Conservation (phyloP, 2,888 invertebrate species). For the Mechanitis mazaeus region DNA sequence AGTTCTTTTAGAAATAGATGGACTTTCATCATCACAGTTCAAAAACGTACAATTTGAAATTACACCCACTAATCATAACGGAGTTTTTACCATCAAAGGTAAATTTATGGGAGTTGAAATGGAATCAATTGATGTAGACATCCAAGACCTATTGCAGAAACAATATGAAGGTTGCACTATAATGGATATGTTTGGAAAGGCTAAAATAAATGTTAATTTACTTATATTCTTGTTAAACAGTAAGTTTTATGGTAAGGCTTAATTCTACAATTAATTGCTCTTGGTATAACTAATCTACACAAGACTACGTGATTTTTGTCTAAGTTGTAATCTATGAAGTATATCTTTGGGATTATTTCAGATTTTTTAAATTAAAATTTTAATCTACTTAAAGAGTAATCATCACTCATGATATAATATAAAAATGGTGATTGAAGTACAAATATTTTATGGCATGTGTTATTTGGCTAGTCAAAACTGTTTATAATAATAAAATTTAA, state of each 20-base stretch:
- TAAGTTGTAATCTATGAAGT: too few relatives aligned
- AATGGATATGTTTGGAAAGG: conserved; percentile 87
- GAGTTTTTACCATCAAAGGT: conserved; percentile 82
- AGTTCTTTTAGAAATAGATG: conserved; percentile 82
- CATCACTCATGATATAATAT: too few relatives aligned
- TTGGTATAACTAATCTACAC: background rate
- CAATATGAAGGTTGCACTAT: conserved; percentile 86
- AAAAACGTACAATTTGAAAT: conserved; percentile 87
- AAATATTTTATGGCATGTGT: too few relatives aligned
- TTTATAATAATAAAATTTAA: too few relatives aligned
- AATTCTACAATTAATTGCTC: background rate
- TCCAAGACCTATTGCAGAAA: conserved; percentile 83
- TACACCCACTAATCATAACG: conserved; percentile 79
- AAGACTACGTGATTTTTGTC: background rate
- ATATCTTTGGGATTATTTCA: too few relatives aligned
- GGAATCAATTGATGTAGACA: conserved; percentile 83
- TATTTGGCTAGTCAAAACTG: too few relatives aligned
- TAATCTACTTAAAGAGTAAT: too few relatives aligned
- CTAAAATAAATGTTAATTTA: conserved; percentile 86
- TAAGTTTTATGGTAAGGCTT: conserved; percentile 82
- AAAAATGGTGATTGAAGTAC: too few relatives aligned
- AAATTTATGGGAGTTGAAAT: conserved; percentile 87
- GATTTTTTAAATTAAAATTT: too few relatives aligned
- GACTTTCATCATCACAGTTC: conserved; percentile 80
- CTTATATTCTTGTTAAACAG: conserved; percentile 84